Evolutionary conservation across 2,888 invertebrate species (phyloP).

Genomic region (Synergus japonicus): DNA sequence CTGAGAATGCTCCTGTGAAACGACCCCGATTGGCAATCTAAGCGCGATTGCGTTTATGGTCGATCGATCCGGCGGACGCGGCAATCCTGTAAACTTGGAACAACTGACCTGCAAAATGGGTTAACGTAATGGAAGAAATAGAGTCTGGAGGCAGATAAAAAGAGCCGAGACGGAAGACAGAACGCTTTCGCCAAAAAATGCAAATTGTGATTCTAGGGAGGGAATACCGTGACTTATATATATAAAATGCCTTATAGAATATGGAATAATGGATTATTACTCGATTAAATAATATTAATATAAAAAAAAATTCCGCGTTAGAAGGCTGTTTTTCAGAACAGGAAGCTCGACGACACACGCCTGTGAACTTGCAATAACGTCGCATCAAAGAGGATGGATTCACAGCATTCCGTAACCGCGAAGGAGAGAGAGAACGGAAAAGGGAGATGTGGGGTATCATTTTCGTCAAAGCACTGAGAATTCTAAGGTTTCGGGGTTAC

Average conservation of each 20-base stretch:
- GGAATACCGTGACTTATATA: background rate
- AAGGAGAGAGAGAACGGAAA: constrained; percentile 5
- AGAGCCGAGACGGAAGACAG: constrained; percentile 1
- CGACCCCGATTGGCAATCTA: constrained; percentile 64
- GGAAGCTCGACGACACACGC: background rate
- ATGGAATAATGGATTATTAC: background rate
- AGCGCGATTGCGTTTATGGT: constrained; percentile 56
- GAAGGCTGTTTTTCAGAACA: constrained; percentile 2
- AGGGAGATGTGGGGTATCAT: constrained; percentile 20
- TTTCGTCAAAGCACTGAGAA: constrained; percentile 29
- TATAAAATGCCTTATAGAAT: background rate
- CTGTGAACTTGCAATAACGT: constrained; percentile 3
- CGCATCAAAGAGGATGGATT: constrained; percentile 25
- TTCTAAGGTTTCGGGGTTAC: constrained; percentile 27
- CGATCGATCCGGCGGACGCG: constrained; percentile 50
- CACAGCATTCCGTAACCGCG: constrained; percentile 20
- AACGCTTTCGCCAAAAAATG: constrained; percentile 19
- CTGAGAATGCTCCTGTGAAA: constrained; percentile 41
- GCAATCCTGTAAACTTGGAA: constrained; percentile 43
- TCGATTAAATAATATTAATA: background rate
- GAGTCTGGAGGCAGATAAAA: constrained; percentile 22
- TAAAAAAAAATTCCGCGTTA: background rate
- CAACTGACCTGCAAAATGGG: constrained; percentile 48
- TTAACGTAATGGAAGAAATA: constrained; percentile 35
- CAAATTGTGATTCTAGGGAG: background rate